Evolutionary conservation across 2,113 vertebrate genomes (phyloP), one percentile per base, ranked within the genome.

Genomic region (Montifringilla adamsi): DNA sequence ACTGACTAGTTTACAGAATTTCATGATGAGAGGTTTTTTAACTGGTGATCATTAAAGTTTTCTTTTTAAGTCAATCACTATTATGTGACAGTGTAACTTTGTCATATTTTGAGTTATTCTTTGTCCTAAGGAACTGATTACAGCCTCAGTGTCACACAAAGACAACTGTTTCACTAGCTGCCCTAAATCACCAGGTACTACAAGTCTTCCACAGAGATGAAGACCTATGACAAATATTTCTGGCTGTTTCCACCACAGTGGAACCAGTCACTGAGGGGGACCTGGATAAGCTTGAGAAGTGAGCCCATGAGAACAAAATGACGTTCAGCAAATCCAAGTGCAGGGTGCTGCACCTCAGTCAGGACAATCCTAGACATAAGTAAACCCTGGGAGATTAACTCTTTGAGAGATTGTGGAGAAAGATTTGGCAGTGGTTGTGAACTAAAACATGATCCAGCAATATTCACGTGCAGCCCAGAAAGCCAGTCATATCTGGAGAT

Each of bases 371-470:
- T n/a, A 17, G 31, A 19, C 9, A 39, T 13, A 28, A 53, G 2
- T 13, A 70, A 2, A 41, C 41, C 30, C 35, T 63, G 49, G 31
- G 14, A 49, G 21, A 64, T 18, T 1, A 87, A 26, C 35, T 79
- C 20, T 5, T 72, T 41, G 49, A 72, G 30, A 63, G 14, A 35
- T 41, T 72, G 24, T 35, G 35, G 24, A 63, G 35, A 64, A 56
- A 21, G 30, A 35, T 35, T 56, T 64, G 31, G 11, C 11, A 3
- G 14, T 27, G 14, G 18, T 56, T 72, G 49, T 0, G 0, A 26
- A 27, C 43, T 64, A 18, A 49, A 80, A 6, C 17, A 13, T 35
- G 49, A 35, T 24, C 43, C 26, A 46, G 26, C 30, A 72, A 47
- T 31, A 30, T 31, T 41, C 0, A 0, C 41, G 27, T 35, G 30